phyloP scores from a whole-genome alignment of 2,113 vertebrate species.

The Myrmophylax atrothorax region DNA sequence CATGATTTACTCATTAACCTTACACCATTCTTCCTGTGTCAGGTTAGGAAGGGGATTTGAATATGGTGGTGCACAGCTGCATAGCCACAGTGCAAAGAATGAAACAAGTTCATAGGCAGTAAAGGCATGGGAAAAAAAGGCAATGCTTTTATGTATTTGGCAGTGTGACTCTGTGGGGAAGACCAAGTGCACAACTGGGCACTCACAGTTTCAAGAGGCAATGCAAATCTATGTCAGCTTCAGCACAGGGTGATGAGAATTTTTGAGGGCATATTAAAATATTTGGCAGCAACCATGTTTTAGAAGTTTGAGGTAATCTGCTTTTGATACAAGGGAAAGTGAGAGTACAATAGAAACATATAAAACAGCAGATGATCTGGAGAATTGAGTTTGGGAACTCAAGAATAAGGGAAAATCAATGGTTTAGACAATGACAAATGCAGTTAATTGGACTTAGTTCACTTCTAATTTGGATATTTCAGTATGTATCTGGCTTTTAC shows the following conservation, averaged over 20 bases:
- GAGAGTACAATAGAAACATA: background rate
- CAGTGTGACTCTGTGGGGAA: accelerated
- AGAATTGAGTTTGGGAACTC: background rate
- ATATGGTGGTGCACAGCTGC: background rate
- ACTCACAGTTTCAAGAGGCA: background rate
- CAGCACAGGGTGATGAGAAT: background rate
- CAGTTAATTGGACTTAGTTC: background rate
- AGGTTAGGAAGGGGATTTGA: background rate
- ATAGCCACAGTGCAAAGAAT: background rate
- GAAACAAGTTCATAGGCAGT: background rate
- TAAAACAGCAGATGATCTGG: background rate
- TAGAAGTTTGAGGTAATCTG: background rate
- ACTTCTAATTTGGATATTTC: background rate
- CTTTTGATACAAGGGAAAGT: slow-evolving; percentile 2
- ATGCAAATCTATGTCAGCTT: background rate
- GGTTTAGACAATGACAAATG: background rate
- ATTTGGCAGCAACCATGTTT: background rate
- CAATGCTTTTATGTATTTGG: accelerated
- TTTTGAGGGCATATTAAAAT: background rate
- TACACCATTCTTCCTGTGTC: background rate
- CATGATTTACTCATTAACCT: background rate
- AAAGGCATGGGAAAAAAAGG: background rate
- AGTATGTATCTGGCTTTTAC: background rate
- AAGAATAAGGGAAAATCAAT: slow-evolving; percentile 5
- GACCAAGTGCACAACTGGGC: background rate